phyloP scores from a whole-genome alignment of 35 echinoderm and acorn worm species.

The Chiridota heheva region DNA sequence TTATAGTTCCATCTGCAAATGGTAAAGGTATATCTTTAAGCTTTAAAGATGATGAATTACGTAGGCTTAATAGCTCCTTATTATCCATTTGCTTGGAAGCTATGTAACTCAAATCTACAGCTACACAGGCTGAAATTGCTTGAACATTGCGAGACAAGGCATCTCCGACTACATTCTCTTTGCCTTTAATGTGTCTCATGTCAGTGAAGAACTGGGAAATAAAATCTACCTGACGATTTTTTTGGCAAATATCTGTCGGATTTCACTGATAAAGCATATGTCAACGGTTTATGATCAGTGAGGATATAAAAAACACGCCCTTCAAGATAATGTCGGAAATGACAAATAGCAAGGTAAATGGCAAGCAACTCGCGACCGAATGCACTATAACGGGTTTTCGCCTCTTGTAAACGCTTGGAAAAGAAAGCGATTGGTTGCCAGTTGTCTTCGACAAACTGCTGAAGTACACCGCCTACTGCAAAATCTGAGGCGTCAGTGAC shows the following conservation, averaged over 20 bases:
- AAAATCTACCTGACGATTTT: constrained; percentile 29
- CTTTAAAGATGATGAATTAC: constrained; percentile 3
- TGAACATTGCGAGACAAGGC: constrained; percentile 13
- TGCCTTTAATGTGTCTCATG: not conserved
- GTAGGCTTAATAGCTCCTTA: constrained; percentile 1
- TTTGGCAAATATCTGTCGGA: constrained; percentile 1
- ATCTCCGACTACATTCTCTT: constrained; percentile 21
- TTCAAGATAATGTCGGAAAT: not conserved
- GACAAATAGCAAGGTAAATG: not conserved
- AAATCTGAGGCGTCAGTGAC: constrained; percentile 38
- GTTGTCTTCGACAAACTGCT: constrained; percentile 8
- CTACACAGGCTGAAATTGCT: not conserved
- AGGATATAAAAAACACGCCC: not conserved
- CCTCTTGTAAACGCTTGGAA: not conserved
- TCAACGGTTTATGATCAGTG: constrained; percentile 34
- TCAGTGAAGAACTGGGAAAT: constrained; percentile 21
- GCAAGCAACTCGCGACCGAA: constrained; percentile 27
- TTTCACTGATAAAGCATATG: not conserved
- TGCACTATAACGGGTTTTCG: not conserved
- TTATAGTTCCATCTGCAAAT: not conserved
- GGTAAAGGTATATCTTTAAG: constrained; percentile 5
- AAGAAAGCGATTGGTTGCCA: constrained; percentile 59
- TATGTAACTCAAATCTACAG: constrained; percentile 18
- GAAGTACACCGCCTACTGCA: constrained; percentile 35
- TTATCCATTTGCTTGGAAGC: constrained; percentile 12